These are phyloP conservation scores for Tetropium fuscum DNA, from an alignment of 2,888 invertebrate genomes.

Conservation along the genomic window DNA sequence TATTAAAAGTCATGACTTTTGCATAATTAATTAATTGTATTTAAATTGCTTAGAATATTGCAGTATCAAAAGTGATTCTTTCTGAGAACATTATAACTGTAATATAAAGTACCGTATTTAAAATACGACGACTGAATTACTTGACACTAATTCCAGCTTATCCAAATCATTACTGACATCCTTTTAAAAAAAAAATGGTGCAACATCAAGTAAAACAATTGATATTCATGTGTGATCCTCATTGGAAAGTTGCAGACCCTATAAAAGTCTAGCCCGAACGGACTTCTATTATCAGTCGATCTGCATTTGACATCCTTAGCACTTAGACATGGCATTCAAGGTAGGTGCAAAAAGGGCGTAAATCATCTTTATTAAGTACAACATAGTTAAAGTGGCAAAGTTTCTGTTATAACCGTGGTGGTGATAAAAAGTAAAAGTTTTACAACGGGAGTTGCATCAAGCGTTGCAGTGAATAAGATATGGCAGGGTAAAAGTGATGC, in stretches of 20 bases:
- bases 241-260: slow-evolving; percentile 50
- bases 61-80: too few species aligned
- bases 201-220: slow-evolving; percentile 31
- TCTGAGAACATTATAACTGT: too few species aligned
- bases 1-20: too few species aligned
- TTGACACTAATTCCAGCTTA: slow-evolving; percentile 1
- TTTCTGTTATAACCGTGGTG: slow-evolving; percentile 14
- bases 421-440: slow-evolving; percentile 29
- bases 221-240: slow-evolving; percentile 38
- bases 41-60: too few species aligned
- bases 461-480: slow-evolving; percentile 25
- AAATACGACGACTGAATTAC: too few species aligned
- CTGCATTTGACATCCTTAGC: slow-evolving; percentile 39
- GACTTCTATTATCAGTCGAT: slow-evolving; percentile 51
- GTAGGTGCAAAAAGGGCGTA: slow-evolving; percentile 40
- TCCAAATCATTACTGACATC: slow-evolving; percentile 15
- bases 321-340: slow-evolving; percentile 48
- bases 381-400: slow-evolving; percentile 24
- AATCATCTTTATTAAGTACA: slow-evolving; percentile 27
- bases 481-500: slow-evolving; percentile 33
- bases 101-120: too few species aligned
- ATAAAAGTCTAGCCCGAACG: slow-evolving; percentile 46
- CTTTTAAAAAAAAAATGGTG: slow-evolving; percentile 36
- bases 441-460: slow-evolving; percentile 14
- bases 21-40: too few species aligned